Conservation (phyloP, 1,140 invertebrate species). For the Drosophila sproati region DNA sequence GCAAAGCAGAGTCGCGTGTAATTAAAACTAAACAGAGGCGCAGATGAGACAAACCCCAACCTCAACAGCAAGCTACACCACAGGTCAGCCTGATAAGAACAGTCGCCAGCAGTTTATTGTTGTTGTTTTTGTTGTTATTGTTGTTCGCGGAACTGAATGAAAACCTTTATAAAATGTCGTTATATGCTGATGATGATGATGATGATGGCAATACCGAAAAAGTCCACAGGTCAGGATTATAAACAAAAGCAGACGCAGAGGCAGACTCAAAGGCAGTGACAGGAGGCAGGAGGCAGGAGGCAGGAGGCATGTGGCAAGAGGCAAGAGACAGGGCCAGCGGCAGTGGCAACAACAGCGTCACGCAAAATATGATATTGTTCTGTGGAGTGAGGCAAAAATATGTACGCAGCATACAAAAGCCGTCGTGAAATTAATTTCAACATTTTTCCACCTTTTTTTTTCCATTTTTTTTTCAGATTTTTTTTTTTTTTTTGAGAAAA, state of each 20-base stretch:
- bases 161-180: slow-evolving; percentile 42
- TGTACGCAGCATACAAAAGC: slow-evolving; percentile 45
- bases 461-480: slow-evolving; percentile 30
- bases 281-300: background rate
- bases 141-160: slow-evolving; percentile 25
- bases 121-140: slow-evolving; percentile 12
- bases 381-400: slow-evolving; percentile 10
- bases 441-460: slow-evolving; percentile 70
- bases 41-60: slow-evolving; percentile 6
- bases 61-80: slow-evolving; percentile 5
- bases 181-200: slow-evolving; percentile 55
- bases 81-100: slow-evolving; percentile 46
- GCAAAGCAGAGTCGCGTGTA: slow-evolving; percentile 67
- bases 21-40: slow-evolving; percentile 76
- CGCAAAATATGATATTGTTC: slow-evolving; percentile 64
- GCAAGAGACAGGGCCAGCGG: background rate
- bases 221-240: slow-evolving; percentile 80
- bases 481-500: slow-evolving; percentile 1
- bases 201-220: slow-evolving; percentile 59
- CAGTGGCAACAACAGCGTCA: slow-evolving; percentile 33
- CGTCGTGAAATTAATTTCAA: slow-evolving; percentile 78
- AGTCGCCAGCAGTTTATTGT: slow-evolving; percentile 58
- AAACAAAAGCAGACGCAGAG: slow-evolving; percentile 41
- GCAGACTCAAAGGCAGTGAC: background rate
- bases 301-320: background rate